A percentile compares a stretch with the other conserved stretches of the same genome.
These are phyloP conservation scores for Leptoteleia sp. DNA, from an alignment of 1,140 invertebrate genomes.

Conservation along the genomic window DNA sequence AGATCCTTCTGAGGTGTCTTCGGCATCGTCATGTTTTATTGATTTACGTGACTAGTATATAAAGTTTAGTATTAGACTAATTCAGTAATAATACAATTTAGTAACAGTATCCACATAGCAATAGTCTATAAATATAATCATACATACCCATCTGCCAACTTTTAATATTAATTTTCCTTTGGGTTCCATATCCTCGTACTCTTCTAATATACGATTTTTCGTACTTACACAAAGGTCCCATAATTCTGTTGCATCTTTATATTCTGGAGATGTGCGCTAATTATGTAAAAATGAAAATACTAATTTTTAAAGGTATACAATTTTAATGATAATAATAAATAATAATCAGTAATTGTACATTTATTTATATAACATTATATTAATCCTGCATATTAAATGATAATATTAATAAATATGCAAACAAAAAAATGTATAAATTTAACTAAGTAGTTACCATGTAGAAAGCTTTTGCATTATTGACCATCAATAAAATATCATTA, in stretches of 20 bases:
- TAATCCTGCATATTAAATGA: too few species aligned
- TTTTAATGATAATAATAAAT: too few species aligned
- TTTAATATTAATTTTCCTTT: conserved; percentile 84
- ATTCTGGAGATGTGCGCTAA: conserved; percentile 90
- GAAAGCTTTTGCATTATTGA: conserved; percentile 95
- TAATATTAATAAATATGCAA: too few species aligned
- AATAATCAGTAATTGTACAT: too few species aligned
- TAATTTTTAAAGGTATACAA: too few species aligned
- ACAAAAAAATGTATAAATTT: conserved; percentile 4
- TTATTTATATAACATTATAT: too few species aligned
- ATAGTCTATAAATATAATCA: too few species aligned
- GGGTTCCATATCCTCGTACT: conserved; percentile 80
- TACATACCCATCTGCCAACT: conserved; percentile 80
- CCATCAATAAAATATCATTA: conserved; percentile 92
- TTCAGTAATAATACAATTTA: too few species aligned
- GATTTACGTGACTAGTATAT: conserved; percentile 77
- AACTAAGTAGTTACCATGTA: conserved; percentile 90
- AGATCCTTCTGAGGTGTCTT: conserved; percentile 87
- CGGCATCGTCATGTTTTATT: conserved; percentile 80
- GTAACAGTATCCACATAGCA: too few species aligned
- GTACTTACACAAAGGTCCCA: conserved; percentile 89
- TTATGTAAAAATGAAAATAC: conserved; percentile 34
- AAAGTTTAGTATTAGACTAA: not conserved
- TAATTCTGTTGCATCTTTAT: conserved; percentile 94
- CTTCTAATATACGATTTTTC: conserved; percentile 80